Base-by-base conservation (phyloP, 2,888 invertebrate genomes). In the Polia nebulosa region DNA sequence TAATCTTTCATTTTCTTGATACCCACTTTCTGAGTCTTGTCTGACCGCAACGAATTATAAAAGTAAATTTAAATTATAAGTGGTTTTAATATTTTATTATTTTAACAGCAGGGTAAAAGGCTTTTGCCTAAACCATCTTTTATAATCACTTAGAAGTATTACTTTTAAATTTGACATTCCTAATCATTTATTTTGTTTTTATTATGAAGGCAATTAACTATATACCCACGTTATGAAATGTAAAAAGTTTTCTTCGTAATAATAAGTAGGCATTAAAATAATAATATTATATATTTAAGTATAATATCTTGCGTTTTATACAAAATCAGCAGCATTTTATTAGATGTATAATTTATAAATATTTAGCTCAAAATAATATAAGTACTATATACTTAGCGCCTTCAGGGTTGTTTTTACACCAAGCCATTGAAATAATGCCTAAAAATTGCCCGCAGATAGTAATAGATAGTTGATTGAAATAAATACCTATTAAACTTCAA, bases 91-190 rank as follows among this genome's bases (percentile, higher is more conserved):
- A 68, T 69, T 72, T 78, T 61, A 68, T 77, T 76, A 77, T 72
- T 82, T 85, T 75, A 60, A 78, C 58, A 70, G 65, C 83, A 78
- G 81, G 73, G 75, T 81, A 67, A 55, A 58, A 56, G 75, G 72
- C 71, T 68, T 75, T 78, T 74, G 80, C 78, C 80, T 58, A 49
- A 74, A 75, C 67, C 68, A 58, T 51, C 17, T 63, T 51, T 76
- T 39, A 39, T 34, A 63, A 68, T 36, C 25, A 52, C 34, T 22
- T 41, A 72, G 17, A 55, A 45, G 32, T 49, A 52, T 60, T 60
- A 49, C 36, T 57, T 70, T 70, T 29, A 32, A 41, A 27, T 32
- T n/a, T n/a, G 5, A 70, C 32, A 41, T 15, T 27, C 7, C 39
- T 5, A 32, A 45, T 20, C 7, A 39, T 60, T 20, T 17, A 36